These are phyloP conservation scores for Schrankia costaestrigalis DNA, from an alignment of 2,888 invertebrate species.

Conservation along the genomic window DNA sequence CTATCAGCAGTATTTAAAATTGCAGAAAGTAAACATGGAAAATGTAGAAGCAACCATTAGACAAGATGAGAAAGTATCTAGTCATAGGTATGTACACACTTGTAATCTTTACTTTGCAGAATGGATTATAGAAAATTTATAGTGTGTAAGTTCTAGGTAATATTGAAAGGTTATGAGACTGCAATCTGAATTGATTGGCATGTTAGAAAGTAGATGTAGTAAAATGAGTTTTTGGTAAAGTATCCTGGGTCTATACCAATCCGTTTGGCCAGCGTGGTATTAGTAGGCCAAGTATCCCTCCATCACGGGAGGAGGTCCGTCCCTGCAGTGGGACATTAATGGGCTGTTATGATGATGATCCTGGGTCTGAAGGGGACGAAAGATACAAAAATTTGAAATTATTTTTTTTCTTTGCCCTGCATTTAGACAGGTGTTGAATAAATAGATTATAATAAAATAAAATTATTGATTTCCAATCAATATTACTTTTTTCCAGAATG, in stretches of 20 bases:
- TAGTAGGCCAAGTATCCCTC: no score
- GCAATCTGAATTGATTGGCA: no score
- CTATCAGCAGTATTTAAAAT: slow-evolving; percentile 81
- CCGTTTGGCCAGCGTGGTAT: no score
- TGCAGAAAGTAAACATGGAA: slow-evolving; percentile 72
- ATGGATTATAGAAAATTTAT: not conserved
- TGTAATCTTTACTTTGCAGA: no score
- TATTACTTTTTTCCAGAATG: slow-evolving; percentile 74
- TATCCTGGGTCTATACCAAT: no score
- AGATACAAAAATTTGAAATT: not conserved
- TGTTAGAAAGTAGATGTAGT: no score
- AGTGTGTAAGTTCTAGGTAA: not conserved
- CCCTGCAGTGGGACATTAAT: not conserved
- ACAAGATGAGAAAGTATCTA: slow-evolving; percentile 64
- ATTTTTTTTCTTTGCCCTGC: not conserved
- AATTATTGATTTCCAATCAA: not conserved
- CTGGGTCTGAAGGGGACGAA: not conserved
- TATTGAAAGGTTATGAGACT: no score
- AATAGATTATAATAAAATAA: not conserved
- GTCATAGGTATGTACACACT: slow-evolving; percentile 57
- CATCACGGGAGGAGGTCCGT: no score
- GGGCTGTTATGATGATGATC: not conserved
- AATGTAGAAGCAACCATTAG: slow-evolving; percentile 78
- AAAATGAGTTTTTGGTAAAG: no score
- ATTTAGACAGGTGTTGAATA: not conserved